Conservation (phyloP, 2,113 vertebrate genomes). For the Lophius piscatorius region DNA sequence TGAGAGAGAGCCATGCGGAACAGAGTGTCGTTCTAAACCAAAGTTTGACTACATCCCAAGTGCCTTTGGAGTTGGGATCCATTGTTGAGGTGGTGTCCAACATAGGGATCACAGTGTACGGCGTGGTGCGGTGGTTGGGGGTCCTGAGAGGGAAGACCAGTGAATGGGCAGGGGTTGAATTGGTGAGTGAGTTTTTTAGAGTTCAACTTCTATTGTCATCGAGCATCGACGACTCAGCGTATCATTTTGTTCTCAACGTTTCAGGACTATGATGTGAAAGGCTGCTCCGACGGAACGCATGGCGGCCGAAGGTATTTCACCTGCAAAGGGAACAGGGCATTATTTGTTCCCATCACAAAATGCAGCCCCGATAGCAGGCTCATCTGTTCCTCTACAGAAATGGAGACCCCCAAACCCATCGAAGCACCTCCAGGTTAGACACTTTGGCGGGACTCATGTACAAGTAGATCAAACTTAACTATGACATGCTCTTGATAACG, state of each 20-base stretch:
- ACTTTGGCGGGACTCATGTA: neutral
- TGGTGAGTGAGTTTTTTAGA: conserved; percentile 64
- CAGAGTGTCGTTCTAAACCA: conserved; percentile 10
- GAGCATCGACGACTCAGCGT: neutral
- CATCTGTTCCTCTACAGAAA: conserved; percentile 7
- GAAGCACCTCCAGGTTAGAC: conserved; percentile 59
- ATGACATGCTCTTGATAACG: neutral
- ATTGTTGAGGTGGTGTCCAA: conserved; percentile 75
- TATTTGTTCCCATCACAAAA: conserved; percentile 75
- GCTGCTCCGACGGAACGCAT: conserved; percentile 72
- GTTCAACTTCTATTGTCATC: neutral
- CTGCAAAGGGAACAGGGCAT: conserved; percentile 67
- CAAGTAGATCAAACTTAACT: neutral
- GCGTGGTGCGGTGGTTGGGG: conserved; percentile 80
- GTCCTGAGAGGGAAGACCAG: conserved; percentile 55
- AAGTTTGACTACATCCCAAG: neutral
- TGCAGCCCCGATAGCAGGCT: conserved; percentile 80
- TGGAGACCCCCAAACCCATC: conserved; percentile 6
- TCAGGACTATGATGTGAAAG: conserved; percentile 73
- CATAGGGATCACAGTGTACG: conserved; percentile 68
- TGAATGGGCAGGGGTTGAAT: conserved; percentile 78
- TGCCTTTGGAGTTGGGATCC: conserved; percentile 75
- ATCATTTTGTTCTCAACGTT: neutral
- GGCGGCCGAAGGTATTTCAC: conserved; percentile 72
- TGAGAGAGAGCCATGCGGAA: neutral